Evolutionary conservation across 2,113 vertebrate genomes (phyloP), one percentile per base, ranked within the genome.

Genomic region (Copsychus sechellarum): DNA sequence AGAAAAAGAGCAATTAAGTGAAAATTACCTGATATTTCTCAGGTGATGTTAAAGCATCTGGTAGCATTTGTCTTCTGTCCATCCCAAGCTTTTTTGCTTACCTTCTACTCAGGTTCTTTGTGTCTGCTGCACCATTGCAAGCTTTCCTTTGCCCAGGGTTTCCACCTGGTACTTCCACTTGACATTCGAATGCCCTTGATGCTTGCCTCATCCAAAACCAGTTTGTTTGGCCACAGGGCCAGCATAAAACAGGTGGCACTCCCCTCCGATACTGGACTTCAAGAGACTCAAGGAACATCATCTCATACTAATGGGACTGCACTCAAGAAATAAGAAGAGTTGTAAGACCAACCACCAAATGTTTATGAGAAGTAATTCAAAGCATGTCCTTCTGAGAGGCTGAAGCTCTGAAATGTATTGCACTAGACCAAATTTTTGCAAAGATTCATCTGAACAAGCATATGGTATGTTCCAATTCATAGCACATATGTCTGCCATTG

Each of bases 311-410:
- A 24, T 0, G 0, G 70, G 88, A 56, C 54, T 48, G 13, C 26
- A 45, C 86, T 79, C 88, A 95, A 94, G 91, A 97, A 90, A 81
- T 94, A 85, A 81, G 82, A 92, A 78, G 73, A 96, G 76, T 79
- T 92, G 62, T 33, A 76, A 91, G 24, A 84, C 77, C 85, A 94
- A 93, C 69, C 36, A 85, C 43, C 62, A 94, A 89, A 92, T 93
- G 93, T 80, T 80, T 87, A 74, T 4, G 28, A 73, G 73, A 25
- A 29, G 69, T 48, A 86, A 83, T 91, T 92, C 66, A 76, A 64
- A 93, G 48, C 47, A 47, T 42, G 33, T 71, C 89, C 40, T 92
- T 82, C 64, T 64, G 66, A 94, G 93, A 92, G 96, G 88, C 88
- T 67, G 36, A 89, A 74, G 47, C 38, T 88, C 67, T 62, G 70